phyloP scores from a whole-genome alignment of 1,140 invertebrate genomes.

The Drosophila dunni region DNA sequence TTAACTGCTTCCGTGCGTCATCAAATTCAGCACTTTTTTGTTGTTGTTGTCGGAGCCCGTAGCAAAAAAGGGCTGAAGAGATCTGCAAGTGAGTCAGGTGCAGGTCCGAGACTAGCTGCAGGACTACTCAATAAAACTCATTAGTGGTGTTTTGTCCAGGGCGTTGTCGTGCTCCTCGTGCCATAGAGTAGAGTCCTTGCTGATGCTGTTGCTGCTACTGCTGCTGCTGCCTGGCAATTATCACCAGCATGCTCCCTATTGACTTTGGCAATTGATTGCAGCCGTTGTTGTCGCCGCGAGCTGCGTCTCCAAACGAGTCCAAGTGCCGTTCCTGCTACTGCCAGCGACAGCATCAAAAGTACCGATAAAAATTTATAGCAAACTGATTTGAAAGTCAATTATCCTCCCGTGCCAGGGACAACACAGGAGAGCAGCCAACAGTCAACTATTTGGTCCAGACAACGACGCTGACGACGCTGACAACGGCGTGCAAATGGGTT shows the following conservation, averaged over 20 bases:
- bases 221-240: slow-evolving; percentile 65
- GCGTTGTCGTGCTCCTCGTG: slow-evolving; percentile 2
- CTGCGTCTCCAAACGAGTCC: too few species aligned
- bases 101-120: neutral
- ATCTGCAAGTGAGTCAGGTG: neutral
- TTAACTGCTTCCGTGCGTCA: slow-evolving; percentile 83
- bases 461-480: slow-evolving; percentile 53
- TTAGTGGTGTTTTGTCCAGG: slow-evolving; percentile 79
- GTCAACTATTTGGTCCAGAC: slow-evolving; percentile 66
- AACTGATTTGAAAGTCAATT: slow-evolving; percentile 85
- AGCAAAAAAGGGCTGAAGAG: slow-evolving; percentile 7
- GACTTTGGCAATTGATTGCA: slow-evolving; percentile 82
- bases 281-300: slow-evolving; percentile 67
- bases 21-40: slow-evolving; percentile 60
- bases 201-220: slow-evolving; percentile 1
- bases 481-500: slow-evolving; percentile 80
- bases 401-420: slow-evolving; percentile 45
- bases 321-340: slow-evolving; percentile 27
- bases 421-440: slow-evolving; percentile 12
- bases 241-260: slow-evolving; percentile 73
- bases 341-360: slow-evolving; percentile 78
- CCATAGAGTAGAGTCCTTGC: neutral
- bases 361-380: slow-evolving; percentile 84
- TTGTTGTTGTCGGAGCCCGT: slow-evolving; percentile 35
- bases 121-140: slow-evolving; percentile 80